These are phyloP conservation scores for Tethea ocularis DNA, from an alignment of 2,888 invertebrate genomes.

Conservation along the genomic window DNA sequence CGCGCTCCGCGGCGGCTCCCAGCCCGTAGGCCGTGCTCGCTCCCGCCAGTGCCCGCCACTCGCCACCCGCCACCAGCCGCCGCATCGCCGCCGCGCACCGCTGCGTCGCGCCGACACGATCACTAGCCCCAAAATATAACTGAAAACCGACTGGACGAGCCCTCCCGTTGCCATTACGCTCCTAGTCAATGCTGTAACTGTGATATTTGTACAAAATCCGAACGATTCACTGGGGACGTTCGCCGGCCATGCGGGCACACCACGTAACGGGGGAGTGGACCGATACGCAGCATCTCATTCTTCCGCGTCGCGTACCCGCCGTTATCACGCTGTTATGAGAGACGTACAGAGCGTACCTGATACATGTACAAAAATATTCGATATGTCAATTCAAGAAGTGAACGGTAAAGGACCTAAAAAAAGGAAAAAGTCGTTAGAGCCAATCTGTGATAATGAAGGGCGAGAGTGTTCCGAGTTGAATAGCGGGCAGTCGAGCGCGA, in stretches of 20 bases:
- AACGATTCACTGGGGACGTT: conserved; percentile 20
- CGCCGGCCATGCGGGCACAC: conserved; percentile 56
- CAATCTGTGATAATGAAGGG: conserved; percentile 71
- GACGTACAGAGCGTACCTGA: conserved; percentile 61
- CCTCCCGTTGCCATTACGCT: conserved; percentile 26
- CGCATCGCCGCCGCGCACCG: conserved; percentile 38
- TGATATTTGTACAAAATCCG: conserved; percentile 56
- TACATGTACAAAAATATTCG: conserved; percentile 71
- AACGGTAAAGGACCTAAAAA: conserved; percentile 80
- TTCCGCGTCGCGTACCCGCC: conserved; percentile 39
- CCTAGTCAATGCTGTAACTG: conserved; percentile 51
- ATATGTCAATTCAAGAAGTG: conserved; percentile 80
- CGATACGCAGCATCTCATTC: conserved; percentile 52
- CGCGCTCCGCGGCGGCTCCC: conserved; percentile 48
- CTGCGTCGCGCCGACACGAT: conserved; percentile 36
- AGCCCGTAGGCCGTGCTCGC: conserved; percentile 34
- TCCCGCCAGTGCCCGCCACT: too few species aligned
- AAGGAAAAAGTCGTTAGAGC: conserved; percentile 79
- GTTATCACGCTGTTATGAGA: conserved; percentile 62
- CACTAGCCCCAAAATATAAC: conserved; percentile 38
- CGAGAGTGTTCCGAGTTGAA: conserved; percentile 39
- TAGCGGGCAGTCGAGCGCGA: conserved; percentile 15
- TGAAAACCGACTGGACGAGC: conserved; percentile 38
- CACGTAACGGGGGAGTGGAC: conserved; percentile 36
- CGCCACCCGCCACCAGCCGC: too few species aligned